phyloP scores from a whole-genome alignment of 1,140 invertebrate genomes.

The Drosophila novamexicana region DNA sequence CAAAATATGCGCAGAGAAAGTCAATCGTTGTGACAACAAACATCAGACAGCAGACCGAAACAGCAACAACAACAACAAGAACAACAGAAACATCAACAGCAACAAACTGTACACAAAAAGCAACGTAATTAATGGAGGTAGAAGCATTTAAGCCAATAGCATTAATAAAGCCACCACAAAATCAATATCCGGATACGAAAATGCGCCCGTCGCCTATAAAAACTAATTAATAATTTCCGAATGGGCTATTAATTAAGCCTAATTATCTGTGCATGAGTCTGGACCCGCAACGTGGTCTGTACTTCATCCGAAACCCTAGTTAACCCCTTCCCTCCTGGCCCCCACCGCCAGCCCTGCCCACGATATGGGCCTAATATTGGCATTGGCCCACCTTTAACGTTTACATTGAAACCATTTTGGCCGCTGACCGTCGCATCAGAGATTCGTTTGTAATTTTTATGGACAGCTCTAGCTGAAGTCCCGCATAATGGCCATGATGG shows the following conservation, averaged over 20 bases:
- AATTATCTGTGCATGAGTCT: conserved; percentile 83
- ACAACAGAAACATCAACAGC: conserved; percentile 28
- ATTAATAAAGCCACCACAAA: conserved; percentile 85
- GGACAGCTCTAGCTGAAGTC: conserved; percentile 29
- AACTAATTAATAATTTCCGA: conserved; percentile 85
- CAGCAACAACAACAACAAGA: conserved; percentile 20
- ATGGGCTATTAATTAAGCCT: conserved; percentile 85
- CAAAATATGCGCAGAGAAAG: conserved; percentile 80
- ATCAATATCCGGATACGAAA: conserved; percentile 84
- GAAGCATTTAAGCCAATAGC: conserved; percentile 84
- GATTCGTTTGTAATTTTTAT: conserved; percentile 60
- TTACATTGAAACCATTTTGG: conserved; percentile 20
- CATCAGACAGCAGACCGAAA: conserved; percentile 43
- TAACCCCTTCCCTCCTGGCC: background rate
- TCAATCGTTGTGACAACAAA: conserved; percentile 79
- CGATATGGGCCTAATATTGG: conserved; percentile 10
- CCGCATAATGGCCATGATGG: conserved; percentile 62
- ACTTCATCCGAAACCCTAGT: conserved; percentile 33
- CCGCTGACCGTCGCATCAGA: conserved; percentile 33
- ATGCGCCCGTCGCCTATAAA: conserved; percentile 83
- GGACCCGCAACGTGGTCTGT: conserved; percentile 75
- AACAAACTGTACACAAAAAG: conserved; percentile 76
- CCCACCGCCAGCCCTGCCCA: background rate
- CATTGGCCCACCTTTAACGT: conserved; percentile 11
- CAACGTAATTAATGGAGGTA: conserved; percentile 84